Base-by-base conservation (phyloP, 2,113 vertebrate species). In the Holacanthus passer region DNA sequence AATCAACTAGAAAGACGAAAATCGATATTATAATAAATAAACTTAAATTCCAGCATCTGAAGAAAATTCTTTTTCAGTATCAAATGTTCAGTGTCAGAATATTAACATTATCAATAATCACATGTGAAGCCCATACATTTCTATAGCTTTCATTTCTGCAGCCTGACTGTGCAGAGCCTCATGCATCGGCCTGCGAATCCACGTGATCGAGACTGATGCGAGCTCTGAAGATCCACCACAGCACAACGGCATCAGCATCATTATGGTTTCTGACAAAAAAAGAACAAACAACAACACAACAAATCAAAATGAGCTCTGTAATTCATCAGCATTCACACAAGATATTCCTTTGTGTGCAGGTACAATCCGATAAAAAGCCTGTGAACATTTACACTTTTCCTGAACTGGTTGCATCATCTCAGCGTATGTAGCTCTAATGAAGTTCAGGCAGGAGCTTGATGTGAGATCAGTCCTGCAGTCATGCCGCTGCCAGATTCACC, bases 401-500 rank as follows among this genome's bases (percentile, higher is more conserved):
- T 60, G 45, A 48, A 68, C 65, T 37, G 72, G 80, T 87, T 92
- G 89, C 82, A 86, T 91, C 92, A 91, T 93, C 93, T 88, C 84
- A 75, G 78, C 91, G 91, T 92, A 92, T 88, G 60, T 27, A 45
- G 45, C 55, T 65, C 65, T 88, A 87, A 75, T 80, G 86, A 81
- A 66, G 52, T 84, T 89, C 56, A 65, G 76, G 52, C 29, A 0
- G 20, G 56, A 27, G 20, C 48, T 73, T 9, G 5, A 41, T 65
- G 71, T 74, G 71, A 64, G 77, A 71, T 66, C 64, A 79, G 65
- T 29, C 84, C 84, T 82, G 81, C 93, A 93, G 93, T 89, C 93
- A 93, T 79, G 45, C 92, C 88, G 93, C 95, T 93, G 93, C 94
- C 94, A 93, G 88, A 95, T 95, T 96, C 92, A 93, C 88, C 88